Evolutionary conservation across 2,888 invertebrate species (phyloP), one percentile per base, ranked within the genome.

Genomic region (Petrolisthes manimaculis): DNA sequence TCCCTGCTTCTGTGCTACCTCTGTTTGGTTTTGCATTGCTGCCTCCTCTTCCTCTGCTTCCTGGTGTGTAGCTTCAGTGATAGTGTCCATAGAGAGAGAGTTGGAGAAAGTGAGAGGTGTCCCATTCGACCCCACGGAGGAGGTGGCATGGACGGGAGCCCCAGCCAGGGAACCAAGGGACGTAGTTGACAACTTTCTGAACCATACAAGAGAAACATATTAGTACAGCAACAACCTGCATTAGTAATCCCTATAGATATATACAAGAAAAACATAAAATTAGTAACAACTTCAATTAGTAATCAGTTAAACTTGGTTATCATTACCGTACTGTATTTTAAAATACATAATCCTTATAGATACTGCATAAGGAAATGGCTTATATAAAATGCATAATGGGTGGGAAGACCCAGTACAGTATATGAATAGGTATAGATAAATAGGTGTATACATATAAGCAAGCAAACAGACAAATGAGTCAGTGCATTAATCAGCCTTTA

Each of bases 181-280:
- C n/a, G 82, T 61, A 37, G 88, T 55, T 74, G 88, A 88, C 67
- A 88, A 24, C 84, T 84, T 84, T 53, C 88, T 88, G 87, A 12
- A 71, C 37, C 37, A 83, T 8, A 75, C 5, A 71, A 78, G 5
- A 21, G 78, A 77, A 21, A 86, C n/a, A 6, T 77, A 18, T 14
- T 14, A 61, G 53, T 54, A 37, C 37, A 37, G 37, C 37, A 18
- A 56, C 18, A 37, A 8, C 6, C 18, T 18, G 4, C 51, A 21
- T 18, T 24, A 12, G 54, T 53, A 71, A 71, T 14, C n/a, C n/a
- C n/a, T 71, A 18, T 6, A 71, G 6, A n/a, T 71, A 71, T 37
- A 83, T 8, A 75, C 5, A 71, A 78, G 5, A 21, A 83, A 77
- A 21, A 86, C n/a, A 6, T 77, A 18, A 77, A 12, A 9, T 14